Evolutionary conservation across 2,888 invertebrate species (phyloP).

Genomic region (Acleris sparsana): DNA sequence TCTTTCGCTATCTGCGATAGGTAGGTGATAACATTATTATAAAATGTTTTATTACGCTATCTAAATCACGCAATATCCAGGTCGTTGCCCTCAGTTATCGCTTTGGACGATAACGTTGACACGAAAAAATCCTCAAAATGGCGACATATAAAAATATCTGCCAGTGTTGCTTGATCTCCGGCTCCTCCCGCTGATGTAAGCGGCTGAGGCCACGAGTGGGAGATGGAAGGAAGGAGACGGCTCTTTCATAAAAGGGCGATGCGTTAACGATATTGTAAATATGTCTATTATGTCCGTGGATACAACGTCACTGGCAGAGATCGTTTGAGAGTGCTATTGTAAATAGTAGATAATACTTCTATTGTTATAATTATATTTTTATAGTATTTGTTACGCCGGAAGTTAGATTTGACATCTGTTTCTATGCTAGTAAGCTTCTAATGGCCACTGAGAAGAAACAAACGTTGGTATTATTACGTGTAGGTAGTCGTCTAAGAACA

Average conservation of each 20-base stretch:
- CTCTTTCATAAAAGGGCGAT: slow-evolving; percentile 47
- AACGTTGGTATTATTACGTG: too few relatives aligned
- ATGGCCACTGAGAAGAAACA: too few relatives aligned
- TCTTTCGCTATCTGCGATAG: slow-evolving; percentile 31
- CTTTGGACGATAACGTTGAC: slow-evolving; percentile 70
- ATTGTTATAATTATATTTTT: background rate
- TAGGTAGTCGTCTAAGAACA: too few relatives aligned
- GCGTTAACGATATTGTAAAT: slow-evolving; percentile 47
- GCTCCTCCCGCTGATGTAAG: slow-evolving; percentile 42
- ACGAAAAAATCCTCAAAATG: slow-evolving; percentile 67
- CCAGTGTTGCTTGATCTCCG: slow-evolving; percentile 54
- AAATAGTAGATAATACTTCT: slow-evolving; percentile 17
- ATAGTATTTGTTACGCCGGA: too few relatives aligned
- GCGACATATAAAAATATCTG: slow-evolving; percentile 55
- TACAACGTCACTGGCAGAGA: slow-evolving; percentile 3
- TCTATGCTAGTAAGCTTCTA: too few relatives aligned
- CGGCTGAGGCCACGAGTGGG: slow-evolving; percentile 37
- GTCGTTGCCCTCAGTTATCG: slow-evolving; percentile 71
- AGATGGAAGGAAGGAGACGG: slow-evolving; percentile 40
- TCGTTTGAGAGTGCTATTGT: slow-evolving; percentile 7
- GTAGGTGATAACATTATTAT: slow-evolving; percentile 33
- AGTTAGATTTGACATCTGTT: too few relatives aligned
- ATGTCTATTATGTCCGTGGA: slow-evolving; percentile 57
- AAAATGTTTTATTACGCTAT: slow-evolving; percentile 52
- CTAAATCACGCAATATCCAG: slow-evolving; percentile 66